Base-by-base conservation (phyloP, 2,888 invertebrate genomes). In the Spatulosminthurus flaviceps region DNA sequence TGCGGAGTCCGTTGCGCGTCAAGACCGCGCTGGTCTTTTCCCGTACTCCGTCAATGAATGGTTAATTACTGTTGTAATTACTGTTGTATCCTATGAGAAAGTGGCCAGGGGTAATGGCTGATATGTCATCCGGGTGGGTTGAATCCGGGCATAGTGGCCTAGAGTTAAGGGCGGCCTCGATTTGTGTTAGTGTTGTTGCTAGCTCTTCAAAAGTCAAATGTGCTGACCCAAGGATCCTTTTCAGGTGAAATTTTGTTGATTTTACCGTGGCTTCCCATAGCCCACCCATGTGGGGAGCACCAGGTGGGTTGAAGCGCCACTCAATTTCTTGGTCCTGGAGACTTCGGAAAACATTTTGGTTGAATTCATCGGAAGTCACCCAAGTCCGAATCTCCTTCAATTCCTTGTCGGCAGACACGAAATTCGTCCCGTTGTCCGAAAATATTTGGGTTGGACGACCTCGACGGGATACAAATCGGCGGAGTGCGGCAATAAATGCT, bases 101-200 rank as follows among this genome's bases (percentile, higher is more conserved):
- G 67, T 83, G 83, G 0, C 78, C 82, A 7, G 83, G 82, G 7
- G 86, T 86, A 5, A 87, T 80, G 7, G 83, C 82, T 7, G 80
- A 70, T 7, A 84, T 78, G 76, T 86, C 86, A 1, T 76, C 26
- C 0, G 84, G 83, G 74, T 86, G 85, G 7, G 81, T 70, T 1
- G 86, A 61, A 34, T 42, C 21, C 5, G 26, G 72, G 11, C 21
- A 22, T 1, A 78, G 64, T 1, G 73, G 78, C 5, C 78, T 73
- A n/a, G 29, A 61, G 26, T 78, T 78, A 21, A 78, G 64, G 34
- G 26, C 43, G 13, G 78, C 72, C 73, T 78, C 78, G 1, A 78
- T 24, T 26, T 78, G 78, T 16, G 21, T 11, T 13, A 78, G 29
- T 0, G 64, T 5, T 9, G 78, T 78, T 7, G 24, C 42, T 16